These are phyloP conservation scores for Eucera pruinosa DNA, from an alignment of 2,888 invertebrate genomes.

Conservation along the genomic window DNA sequence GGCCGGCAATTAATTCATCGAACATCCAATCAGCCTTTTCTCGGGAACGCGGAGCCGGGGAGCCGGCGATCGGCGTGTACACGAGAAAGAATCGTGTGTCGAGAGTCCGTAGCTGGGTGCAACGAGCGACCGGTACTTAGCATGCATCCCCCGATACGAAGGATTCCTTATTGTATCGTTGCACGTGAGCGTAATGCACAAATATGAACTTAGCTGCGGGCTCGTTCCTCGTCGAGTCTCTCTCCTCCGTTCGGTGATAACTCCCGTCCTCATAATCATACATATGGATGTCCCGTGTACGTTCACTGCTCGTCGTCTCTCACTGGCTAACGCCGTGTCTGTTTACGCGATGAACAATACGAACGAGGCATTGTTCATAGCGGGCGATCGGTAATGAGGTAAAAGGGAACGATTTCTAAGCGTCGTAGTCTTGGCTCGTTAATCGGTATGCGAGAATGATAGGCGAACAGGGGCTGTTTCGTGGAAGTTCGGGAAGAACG, in stretches of 20 bases:
- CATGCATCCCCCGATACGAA: constrained; percentile 84
- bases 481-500: constrained; percentile 30
- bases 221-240: constrained; percentile 62
- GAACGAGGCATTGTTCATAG: constrained; percentile 34
- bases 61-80: constrained; percentile 17
- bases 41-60: constrained; percentile 21
- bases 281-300: constrained; percentile 79
- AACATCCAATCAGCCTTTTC: constrained; percentile 42
- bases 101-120: constrained; percentile 32
- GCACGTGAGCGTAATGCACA: constrained; percentile 84
- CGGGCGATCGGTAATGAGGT: constrained; percentile 48
- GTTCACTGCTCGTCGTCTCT: constrained; percentile 45
- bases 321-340: constrained; percentile 25
- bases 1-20: constrained; percentile 51
- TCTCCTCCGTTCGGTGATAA: constrained; percentile 73
- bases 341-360: constrained; percentile 59
- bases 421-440: constrained; percentile 20
- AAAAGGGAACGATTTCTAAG: constrained; percentile 56
- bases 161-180: constrained; percentile 84
- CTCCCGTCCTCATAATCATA: constrained; percentile 81
- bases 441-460: constrained; percentile 47
- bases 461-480: constrained; percentile 42
- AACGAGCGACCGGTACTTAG: constrained; percentile 75
- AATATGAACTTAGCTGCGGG: constrained; percentile 81
- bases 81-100: constrained; percentile 52